Conservation (phyloP, 2,113 vertebrate species). For the Panurus biarmicus region DNA sequence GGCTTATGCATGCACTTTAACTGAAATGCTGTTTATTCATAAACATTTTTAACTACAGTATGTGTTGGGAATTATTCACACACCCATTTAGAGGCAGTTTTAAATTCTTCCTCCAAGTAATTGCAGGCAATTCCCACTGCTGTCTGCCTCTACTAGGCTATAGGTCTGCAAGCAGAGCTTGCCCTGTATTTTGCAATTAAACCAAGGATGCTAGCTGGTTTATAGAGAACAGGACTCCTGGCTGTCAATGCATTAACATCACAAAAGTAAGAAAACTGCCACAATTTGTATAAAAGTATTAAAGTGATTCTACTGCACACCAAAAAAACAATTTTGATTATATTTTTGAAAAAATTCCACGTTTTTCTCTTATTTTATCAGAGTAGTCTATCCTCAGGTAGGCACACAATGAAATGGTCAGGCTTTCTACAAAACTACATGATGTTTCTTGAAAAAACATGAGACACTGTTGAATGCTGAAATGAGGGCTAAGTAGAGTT, state of each 20-base stretch:
- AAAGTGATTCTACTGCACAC: background rate
- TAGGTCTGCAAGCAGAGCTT: background rate
- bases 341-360: background rate
- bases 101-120: background rate
- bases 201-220: background rate
- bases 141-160: background rate
- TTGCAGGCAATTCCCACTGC: background rate
- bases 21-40: conserved; percentile 48
- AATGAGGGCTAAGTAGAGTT: background rate
- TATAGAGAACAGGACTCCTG: background rate
- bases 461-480: background rate
- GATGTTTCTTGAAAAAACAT: background rate
- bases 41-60: conserved; percentile 46
- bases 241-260: background rate
- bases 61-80: conserved; percentile 28
- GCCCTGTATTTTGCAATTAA: background rate
- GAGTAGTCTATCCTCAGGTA: background rate
- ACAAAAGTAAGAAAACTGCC: background rate
- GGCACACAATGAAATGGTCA: background rate
- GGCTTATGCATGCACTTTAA: conserved; percentile 13
- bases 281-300: background rate
- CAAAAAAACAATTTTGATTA: background rate
- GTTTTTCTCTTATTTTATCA: background rate
- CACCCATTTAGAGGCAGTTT: background rate
- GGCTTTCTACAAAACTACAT: background rate